These are phyloP conservation scores for Dicentrarchus labrax DNA, from an alignment of 2,113 vertebrate species.

Conservation along the genomic window DNA sequence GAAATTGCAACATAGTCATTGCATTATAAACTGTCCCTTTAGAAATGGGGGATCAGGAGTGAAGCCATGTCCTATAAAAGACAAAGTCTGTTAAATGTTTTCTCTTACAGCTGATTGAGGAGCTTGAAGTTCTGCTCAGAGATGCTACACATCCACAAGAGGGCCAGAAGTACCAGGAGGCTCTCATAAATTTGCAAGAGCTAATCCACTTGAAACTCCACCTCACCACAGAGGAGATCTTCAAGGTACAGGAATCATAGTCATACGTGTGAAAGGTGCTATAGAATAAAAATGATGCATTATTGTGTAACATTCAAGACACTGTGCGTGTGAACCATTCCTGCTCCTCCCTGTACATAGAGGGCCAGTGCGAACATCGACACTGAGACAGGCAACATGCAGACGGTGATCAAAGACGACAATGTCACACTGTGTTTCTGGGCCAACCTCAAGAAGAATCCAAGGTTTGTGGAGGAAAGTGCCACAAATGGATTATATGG, in stretches of 20 bases:
- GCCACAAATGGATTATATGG: neutral
- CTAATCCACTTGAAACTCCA: slow-evolving; percentile 87
- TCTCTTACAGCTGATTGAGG: slow-evolving; percentile 85
- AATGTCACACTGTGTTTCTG: slow-evolving; percentile 90
- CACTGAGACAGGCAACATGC: slow-evolving; percentile 92
- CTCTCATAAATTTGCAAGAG: slow-evolving; percentile 82
- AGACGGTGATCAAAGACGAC: slow-evolving; percentile 85
- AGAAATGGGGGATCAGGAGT: neutral
- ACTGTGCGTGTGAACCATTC: neutral
- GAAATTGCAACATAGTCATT: no score
- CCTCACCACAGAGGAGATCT: slow-evolving; percentile 85
- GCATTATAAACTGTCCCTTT: neutral
- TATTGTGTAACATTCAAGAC: neutral
- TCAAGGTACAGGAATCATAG: slow-evolving; percentile 82
- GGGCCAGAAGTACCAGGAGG: slow-evolving; percentile 78
- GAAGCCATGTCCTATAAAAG: neutral
- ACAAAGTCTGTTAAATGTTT: neutral
- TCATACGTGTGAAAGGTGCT: neutral
- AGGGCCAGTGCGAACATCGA: slow-evolving; percentile 83
- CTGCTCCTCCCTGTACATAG: slow-evolving; percentile 72
- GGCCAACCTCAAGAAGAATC: slow-evolving; percentile 93
- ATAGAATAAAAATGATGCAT: neutral
- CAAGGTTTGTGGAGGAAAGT: slow-evolving; percentile 81
- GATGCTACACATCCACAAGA: slow-evolving; percentile 74
- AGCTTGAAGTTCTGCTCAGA: slow-evolving; percentile 85